Base-by-base conservation (phyloP, 1,140 invertebrate species). In the Brachionus manjavacas region DNA sequence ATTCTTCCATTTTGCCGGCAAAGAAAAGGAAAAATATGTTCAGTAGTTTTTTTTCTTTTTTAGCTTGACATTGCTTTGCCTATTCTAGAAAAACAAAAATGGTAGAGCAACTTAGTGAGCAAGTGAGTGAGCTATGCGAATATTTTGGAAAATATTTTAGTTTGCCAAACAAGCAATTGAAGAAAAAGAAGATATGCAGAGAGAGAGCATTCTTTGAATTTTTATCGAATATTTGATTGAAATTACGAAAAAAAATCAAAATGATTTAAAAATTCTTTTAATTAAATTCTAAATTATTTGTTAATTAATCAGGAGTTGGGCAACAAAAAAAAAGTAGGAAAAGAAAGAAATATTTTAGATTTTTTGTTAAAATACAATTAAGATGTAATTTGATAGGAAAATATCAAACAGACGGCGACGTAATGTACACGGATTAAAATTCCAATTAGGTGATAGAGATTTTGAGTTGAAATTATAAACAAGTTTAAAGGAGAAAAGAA, bases 211-310 rank as follows among this genome's bases (percentile, higher is more conserved):
- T 72, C 68, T 72, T 72, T 72, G 39, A 35, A 72, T 72, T 72
- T 72, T 72, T 72, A 72, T 72, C 68, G 68, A 72, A 72, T 72
- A 72, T 72, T 72, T 72, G 68, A 41, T 72, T 72, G 39, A 72
- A 72, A 72, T 39, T 72, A 39, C 68, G 28, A 68, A 68, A 68
- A 68, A 35, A 31, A 68, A 16, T 31, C 25, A 68, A 39, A 68
- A 39, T 31, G 11, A 68, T 68, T 31, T 68, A 16, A 41, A 72
- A 72, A 43, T 72, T 41, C 16, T 72, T 72, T 72, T 72, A 72
- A 72, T 72, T 72, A 43, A 72, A 72, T 72, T 72, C 35, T 72
- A 39, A 72, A 72, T 72, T 72, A 72, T 72, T 72, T 72, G 68
- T 16, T 72, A 72, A 72, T 72, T 39, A 72, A 41, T 68, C 66